Conservation (phyloP, 2,797 vertebrate species). For the Bradypodion pumilum region DNA sequence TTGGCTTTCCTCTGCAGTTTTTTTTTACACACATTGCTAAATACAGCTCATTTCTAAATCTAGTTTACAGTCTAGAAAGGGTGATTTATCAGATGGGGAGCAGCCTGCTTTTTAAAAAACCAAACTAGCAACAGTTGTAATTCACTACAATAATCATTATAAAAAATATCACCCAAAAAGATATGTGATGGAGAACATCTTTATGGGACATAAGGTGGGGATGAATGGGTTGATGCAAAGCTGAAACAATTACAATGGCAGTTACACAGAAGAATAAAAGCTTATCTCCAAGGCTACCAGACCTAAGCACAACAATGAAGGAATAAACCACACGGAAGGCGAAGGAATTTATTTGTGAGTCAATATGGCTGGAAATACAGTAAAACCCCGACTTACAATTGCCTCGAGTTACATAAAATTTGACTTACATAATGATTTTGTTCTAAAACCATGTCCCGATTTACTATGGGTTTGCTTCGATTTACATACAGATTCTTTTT, state of each 20-base stretch:
- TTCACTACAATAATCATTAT: background rate
- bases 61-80: background rate
- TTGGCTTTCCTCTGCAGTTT: background rate
- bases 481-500: no score
- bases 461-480: no score
- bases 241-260: background rate
- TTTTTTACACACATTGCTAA: background rate
- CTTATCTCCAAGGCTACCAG: background rate
- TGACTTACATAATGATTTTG: no score
- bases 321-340: no score
- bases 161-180: background rate
- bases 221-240: background rate
- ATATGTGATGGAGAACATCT: background rate
- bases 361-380: no score
- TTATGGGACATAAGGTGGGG: background rate
- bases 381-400: no score
- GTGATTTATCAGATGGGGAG: background rate
- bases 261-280: background rate
- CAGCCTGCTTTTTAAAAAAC: no score
- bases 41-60: background rate
- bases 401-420: no score
- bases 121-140: background rate
- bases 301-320: no score
- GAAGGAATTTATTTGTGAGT: no score
- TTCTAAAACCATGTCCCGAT: no score